These are phyloP conservation scores for Herpailurus yagouaroundi DNA, from an alignment of 2,113 vertebrate genomes.

Conservation along the genomic window DNA sequence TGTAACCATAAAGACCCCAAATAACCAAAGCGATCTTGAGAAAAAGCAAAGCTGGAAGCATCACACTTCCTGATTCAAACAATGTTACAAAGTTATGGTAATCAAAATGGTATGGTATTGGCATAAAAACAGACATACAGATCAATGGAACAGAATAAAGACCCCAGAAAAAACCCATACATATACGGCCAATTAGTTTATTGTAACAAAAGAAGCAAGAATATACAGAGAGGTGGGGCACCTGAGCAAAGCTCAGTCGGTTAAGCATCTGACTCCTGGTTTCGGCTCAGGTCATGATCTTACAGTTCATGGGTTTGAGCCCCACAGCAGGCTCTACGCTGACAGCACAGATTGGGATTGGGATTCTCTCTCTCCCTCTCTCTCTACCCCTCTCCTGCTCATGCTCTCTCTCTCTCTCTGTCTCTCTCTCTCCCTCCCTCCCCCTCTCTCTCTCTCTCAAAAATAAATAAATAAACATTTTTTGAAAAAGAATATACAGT, in stretches of 20 bases:
- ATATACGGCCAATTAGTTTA: neutral
- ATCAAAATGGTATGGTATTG: neutral
- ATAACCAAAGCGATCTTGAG: neutral
- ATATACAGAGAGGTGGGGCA: neutral
- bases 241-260: too few species aligned
- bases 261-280: too few species aligned
- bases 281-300: too few species aligned
- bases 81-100: neutral
- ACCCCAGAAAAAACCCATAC: neutral
- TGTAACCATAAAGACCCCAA: neutral
- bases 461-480: too few species aligned
- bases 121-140: neutral
- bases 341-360: too few species aligned
- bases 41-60: neutral
- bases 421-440: too few species aligned
- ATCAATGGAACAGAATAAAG: neutral
- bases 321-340: too few species aligned
- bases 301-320: too few species aligned
- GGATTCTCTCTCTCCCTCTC: too few species aligned
- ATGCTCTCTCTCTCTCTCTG: too few species aligned
- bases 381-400: too few species aligned
- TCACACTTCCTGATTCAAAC: neutral
- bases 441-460: too few species aligned
- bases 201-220: neutral
- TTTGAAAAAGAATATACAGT: neutral